Evolutionary conservation across 2,888 invertebrate species (phyloP), one percentile per base, ranked within the genome.

Genomic region (Tinea pellionella): DNA sequence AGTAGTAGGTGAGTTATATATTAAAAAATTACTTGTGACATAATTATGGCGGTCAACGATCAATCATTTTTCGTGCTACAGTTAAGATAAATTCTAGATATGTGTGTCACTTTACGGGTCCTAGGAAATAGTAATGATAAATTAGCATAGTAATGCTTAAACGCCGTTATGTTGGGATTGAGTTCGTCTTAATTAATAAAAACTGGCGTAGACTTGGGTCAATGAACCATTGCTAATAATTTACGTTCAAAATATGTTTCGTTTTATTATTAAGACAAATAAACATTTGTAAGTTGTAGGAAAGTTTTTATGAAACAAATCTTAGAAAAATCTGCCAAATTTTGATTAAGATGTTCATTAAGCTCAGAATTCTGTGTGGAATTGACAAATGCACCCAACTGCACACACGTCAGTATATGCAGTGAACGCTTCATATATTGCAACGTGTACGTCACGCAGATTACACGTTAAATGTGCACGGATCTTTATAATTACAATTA

Each of bases 41-140:
- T 73, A 72, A 73, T 77, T 73, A 75, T 78, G 72, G 47, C 77
- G 79, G 80, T 77, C 76, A 77, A 70, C 79, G 78, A 87, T 87
- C 85, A 84, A 87, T 87, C 85, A 87, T 81, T 80, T 77, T 80
- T 80, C 74, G 59, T 71, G 81, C 83, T 81, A 87, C 85, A 86
- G 85, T 86, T 86, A 85, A 73, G 73, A 77, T 53, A 9, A 30
- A 16, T 12, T 57, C 57, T 55, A 55, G 18, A 55, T 81, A 86
- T 83, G 78, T 81, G 71, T 87, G 86, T 85, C 86, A 83, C 78
- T 78, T 79, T 81, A 77, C 84, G 81, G 81, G 81, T 83, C 79
- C 73, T 74, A 80, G 80, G 80, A 84, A 82, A 80, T 80, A 83
- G 79, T 82, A 78, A 83, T 80, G 83, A 85, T 84, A 81, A 83